These are phyloP conservation scores for Notodonta dromedarius DNA, from an alignment of 2,888 invertebrate species.

Conservation along the genomic window DNA sequence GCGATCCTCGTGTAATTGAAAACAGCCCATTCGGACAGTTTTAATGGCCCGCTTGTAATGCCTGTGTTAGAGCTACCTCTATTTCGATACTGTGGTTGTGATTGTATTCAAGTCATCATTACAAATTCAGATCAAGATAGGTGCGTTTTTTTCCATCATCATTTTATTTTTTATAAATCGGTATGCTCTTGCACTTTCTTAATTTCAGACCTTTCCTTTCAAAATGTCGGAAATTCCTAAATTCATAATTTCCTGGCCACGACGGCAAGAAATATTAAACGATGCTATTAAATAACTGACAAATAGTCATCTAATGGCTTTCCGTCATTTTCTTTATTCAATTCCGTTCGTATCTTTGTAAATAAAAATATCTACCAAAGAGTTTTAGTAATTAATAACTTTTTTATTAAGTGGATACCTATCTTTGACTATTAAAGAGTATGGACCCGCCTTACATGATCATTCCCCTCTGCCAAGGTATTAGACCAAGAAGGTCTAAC, in stretches of 20 bases:
- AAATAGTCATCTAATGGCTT: too few species aligned
- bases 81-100: conserved; percentile 32
- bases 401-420: background rate
- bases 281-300: background rate
- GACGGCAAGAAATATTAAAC: background rate
- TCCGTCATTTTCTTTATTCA: background rate
- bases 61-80: conserved; percentile 28
- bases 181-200: too few species aligned
- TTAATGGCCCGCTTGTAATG: conserved; percentile 76
- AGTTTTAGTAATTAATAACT: too few species aligned
- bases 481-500: too few species aligned
- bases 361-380: background rate
- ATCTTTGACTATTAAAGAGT: too few species aligned
- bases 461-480: too few species aligned
- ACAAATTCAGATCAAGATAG: too few species aligned
- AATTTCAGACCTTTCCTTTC: too few species aligned
- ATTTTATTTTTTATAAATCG: too few species aligned
- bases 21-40: conserved; percentile 76
- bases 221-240: background rate
- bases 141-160: too few species aligned
- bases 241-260: background rate
- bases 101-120: too few species aligned
- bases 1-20: conserved; percentile 81
- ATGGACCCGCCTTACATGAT: too few species aligned
- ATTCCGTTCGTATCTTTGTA: background rate